Base-by-base conservation (phyloP, 2,797 vertebrate species). In the Helostoma temminkii region DNA sequence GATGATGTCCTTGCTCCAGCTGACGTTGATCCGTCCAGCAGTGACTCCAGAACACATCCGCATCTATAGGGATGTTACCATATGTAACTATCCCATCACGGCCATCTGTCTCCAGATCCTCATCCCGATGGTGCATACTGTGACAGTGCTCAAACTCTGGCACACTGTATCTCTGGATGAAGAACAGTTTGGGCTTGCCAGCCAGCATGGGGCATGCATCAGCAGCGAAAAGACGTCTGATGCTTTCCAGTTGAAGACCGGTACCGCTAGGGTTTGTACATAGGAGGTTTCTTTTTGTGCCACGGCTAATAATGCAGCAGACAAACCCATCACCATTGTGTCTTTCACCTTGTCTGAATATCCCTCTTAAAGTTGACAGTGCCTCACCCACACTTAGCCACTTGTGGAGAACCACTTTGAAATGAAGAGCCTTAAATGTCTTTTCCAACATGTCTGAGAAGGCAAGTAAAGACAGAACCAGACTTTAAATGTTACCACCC, bases 111-210 rank as follows among this genome's bases (percentile, higher is more conserved):
- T 97, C 96, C 53, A 94, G 71, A 19, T 91, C 72, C 46, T 81
- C 87, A 6, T 85, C 89, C 21, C 21, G 25, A 43, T 78, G 37
- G 2, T 26, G 6, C 16, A 3, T 21, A 11, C 14, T 74, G 74
- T 78, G 39, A 48, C 2, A 26, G 14, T 71, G 15, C 71, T 84
- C 25, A 14, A 18, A 54, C 7, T 83, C 53, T 0, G 87, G 45
- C 5, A 89, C 68, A 9, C 88, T 37, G 37, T 99, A 99, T 71
- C 82, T 96, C 89, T 98, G 97, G 85, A 99, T 92, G 75, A 99
- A 98, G 89, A 99, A 99, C 52, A 99, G 92, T 66, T 98, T 98
- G 0, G 98, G 98, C 79, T 98, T 99, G 55, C 96, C 96, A 0
- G 85, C 66, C 76, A 98, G 91, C 30, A 62, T 74, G 9, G 93